Conservation (phyloP, 2,113 vertebrate species). For the Ascaphus truei region DNA sequence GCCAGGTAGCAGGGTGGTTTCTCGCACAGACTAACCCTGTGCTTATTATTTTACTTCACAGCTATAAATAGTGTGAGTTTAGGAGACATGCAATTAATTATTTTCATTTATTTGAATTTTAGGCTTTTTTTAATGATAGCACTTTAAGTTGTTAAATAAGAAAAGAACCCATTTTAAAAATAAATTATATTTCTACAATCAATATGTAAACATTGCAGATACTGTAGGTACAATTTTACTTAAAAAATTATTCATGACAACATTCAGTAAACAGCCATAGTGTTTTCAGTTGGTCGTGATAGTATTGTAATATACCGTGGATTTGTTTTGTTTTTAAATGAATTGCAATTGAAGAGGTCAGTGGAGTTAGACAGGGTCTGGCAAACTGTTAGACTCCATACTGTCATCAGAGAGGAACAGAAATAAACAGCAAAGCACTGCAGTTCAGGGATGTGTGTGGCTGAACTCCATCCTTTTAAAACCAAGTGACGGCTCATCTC, state of each 20-base stretch:
- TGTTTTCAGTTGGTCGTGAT: background rate
- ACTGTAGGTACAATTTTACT: slow-evolving; percentile 1
- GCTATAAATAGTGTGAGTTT: background rate
- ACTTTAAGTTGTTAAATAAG: background rate
- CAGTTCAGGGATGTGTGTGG: no score
- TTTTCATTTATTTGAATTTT: background rate
- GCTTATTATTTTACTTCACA: background rate
- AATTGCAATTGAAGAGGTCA: no score
- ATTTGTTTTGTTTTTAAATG: no score
- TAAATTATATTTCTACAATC: background rate
- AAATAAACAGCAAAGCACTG: no score
- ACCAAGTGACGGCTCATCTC: no score
- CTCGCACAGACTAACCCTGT: background rate
- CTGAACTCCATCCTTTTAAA: no score
- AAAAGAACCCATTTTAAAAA: background rate
- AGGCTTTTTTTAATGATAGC: background rate
- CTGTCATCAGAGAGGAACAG: no score
- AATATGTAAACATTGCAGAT: background rate
- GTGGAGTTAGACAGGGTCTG: no score
- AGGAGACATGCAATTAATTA: background rate
- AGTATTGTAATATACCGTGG: no score
- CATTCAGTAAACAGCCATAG: background rate
- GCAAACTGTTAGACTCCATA: no score
- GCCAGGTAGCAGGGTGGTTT: slow-evolving; percentile 8
- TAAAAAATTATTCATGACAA: background rate